Percentiles rank a stretch among this genome's conserved stretches.
These are phyloP conservation scores for Ceyx erithaca DNA, from an alignment of 2,797 vertebrate genomes.

Conservation along the genomic window DNA sequence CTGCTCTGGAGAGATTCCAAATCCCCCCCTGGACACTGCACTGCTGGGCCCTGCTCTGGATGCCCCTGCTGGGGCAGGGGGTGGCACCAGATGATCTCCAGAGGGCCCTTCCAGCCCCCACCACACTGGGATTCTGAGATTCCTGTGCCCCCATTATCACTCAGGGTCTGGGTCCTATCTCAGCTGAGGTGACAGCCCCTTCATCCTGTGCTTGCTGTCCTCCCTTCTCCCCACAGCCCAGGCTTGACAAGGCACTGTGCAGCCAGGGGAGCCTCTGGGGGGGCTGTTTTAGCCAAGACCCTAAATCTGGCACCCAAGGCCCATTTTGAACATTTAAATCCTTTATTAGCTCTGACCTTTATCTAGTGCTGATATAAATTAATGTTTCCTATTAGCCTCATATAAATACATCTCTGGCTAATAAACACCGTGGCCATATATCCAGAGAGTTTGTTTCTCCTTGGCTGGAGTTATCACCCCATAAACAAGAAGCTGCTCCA, in stretches of 20 bases:
- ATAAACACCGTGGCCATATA: neutral
- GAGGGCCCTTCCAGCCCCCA: neutral
- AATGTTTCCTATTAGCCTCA: neutral
- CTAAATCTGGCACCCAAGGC: neutral
- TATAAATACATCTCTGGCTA: neutral
- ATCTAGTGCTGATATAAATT: neutral
- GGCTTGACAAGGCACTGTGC: neutral
- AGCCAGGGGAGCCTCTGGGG: neutral
- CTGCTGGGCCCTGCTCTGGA: neutral
- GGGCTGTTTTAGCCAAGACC: neutral
- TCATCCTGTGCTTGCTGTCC: neutral
- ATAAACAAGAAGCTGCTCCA: conserved; percentile 43
- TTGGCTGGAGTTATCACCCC: conserved; percentile 28
- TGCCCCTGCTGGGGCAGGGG: neutral
- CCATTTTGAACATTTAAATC: neutral
- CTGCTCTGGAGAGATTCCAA: neutral
- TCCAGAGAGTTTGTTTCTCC: neutral
- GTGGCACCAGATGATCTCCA: neutral
- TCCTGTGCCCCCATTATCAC: neutral
- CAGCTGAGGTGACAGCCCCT: neutral
- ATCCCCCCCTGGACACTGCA: neutral
- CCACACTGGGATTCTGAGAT: neutral
- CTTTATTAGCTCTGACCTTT: conserved; percentile 9
- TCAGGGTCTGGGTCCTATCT: neutral
- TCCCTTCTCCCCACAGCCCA: neutral